Conservation (phyloP, 2,888 invertebrate genomes). For the Epinotia demarniana region DNA sequence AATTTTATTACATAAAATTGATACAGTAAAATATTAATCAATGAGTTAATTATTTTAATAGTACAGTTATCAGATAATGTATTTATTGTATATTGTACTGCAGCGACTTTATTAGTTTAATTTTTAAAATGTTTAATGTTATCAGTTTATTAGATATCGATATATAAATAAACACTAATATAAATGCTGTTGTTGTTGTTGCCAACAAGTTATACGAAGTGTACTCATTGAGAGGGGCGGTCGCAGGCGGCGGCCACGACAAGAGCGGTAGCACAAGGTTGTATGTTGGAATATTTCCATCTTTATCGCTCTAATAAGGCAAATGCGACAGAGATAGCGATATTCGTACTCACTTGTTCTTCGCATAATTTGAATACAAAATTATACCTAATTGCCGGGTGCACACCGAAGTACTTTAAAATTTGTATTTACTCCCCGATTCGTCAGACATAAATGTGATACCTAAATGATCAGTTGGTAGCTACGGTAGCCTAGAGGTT, state of each 20-base stretch:
- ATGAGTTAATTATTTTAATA: slow-evolving; percentile 51
- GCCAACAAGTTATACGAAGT: slow-evolving; percentile 81
- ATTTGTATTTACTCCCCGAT: no score
- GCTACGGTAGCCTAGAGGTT: no score
- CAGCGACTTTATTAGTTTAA: slow-evolving; percentile 47
- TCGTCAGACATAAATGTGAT: background rate
- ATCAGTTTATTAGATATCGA: slow-evolving; percentile 65
- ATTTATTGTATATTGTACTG: slow-evolving; percentile 41
- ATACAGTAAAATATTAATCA: slow-evolving; percentile 50
- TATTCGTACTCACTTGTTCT: background rate
- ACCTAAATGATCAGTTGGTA: slow-evolving; percentile 40
- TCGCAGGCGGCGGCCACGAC: slow-evolving; percentile 54
- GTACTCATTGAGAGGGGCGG: slow-evolving; percentile 69
- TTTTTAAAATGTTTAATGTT: slow-evolving; percentile 53
- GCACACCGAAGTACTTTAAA: background rate
- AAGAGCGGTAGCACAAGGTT: background rate
- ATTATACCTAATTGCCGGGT: background rate
- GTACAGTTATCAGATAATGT: slow-evolving; percentile 41
- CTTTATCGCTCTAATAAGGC: background rate
- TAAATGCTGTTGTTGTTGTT: slow-evolving; percentile 84
- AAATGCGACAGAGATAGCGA: background rate
- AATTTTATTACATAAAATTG: slow-evolving; percentile 43
- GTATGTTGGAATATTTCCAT: background rate
- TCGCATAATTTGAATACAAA: background rate
- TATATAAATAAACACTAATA: slow-evolving; percentile 75